Evolutionary conservation across 2,888 invertebrate genomes (phyloP).

Genomic region (Philaethria dido): DNA sequence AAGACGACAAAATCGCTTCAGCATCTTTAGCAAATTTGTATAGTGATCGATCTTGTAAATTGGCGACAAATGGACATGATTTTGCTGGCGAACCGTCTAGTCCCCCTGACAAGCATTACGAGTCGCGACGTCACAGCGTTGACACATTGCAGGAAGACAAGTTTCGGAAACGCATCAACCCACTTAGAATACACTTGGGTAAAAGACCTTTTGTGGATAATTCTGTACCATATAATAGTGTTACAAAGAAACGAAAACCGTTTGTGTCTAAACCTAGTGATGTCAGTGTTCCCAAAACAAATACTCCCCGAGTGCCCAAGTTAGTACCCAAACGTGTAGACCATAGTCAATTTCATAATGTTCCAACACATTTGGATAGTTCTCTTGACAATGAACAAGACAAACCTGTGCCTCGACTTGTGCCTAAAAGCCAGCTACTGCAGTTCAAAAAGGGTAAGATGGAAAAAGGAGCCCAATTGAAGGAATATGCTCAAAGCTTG

Average conservation of each 20-base stretch:
- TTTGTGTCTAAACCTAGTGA: constrained; percentile 65
- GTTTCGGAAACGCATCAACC: constrained; percentile 73
- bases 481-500: constrained; percentile 88
- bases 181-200: constrained; percentile 75
- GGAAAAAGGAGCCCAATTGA: constrained; percentile 71
- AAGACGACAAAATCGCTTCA: constrained; percentile 72
- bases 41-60: constrained; percentile 67
- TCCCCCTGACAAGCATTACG: constrained; percentile 49
- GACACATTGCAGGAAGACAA: constrained; percentile 66
- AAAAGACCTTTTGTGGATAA: constrained; percentile 80
- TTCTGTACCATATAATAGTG: constrained; percentile 64
- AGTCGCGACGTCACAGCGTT: constrained; percentile 57
- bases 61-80: constrained; percentile 74
- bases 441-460: constrained; percentile 76
- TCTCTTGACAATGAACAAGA: constrained; percentile 67
- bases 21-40: constrained; percentile 66
- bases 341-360: constrained; percentile 68
- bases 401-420: constrained; percentile 76
- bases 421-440: constrained; percentile 75
- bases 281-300: constrained; percentile 54
- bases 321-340: constrained; percentile 70
- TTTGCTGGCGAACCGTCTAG: constrained; percentile 50
- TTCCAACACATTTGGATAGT: constrained; percentile 59
- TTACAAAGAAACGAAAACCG: constrained; percentile 68
- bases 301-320: constrained; percentile 68